Conservation (phyloP, 2,888 invertebrate species). For the Orthosia gothica region DNA sequence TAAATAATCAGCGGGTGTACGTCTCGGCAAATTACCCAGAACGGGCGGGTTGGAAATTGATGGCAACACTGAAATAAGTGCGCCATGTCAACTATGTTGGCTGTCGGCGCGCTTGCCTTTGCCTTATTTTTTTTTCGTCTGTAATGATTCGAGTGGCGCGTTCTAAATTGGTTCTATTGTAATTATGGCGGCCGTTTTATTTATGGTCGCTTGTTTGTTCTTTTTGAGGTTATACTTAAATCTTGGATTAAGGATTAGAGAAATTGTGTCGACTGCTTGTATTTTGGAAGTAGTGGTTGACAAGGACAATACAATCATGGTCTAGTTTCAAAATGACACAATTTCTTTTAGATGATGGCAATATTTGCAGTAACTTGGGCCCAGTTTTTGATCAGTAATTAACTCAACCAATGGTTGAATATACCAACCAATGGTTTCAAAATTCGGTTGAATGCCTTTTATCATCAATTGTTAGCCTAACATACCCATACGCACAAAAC, state of each 20-base stretch:
- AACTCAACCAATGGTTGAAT: too few species aligned
- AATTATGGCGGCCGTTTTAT: constrained; percentile 65
- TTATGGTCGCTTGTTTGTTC: constrained; percentile 56
- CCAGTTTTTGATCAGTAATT: too few species aligned
- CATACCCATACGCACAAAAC: too few species aligned
- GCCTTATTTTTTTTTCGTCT: constrained; percentile 71
- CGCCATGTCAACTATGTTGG: constrained; percentile 80
- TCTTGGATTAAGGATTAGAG: constrained; percentile 29
- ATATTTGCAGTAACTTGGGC: too few species aligned
- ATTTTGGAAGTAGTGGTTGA: neutral
- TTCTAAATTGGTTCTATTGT: constrained; percentile 79
- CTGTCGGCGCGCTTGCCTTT: constrained; percentile 74
- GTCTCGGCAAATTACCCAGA: constrained; percentile 88
- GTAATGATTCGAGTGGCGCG: constrained; percentile 69
- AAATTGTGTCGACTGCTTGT: constrained; percentile 1
- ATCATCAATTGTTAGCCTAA: too few species aligned
- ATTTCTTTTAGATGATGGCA: neutral
- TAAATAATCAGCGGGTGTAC: constrained; percentile 85
- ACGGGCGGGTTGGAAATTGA: constrained; percentile 82
- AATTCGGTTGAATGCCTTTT: too few species aligned
- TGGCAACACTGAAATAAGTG: constrained; percentile 82
- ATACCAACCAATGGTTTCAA: too few species aligned
- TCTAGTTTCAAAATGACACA: neutral
- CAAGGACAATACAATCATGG: neutral
- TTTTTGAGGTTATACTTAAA: constrained; percentile 37